Conservation (phyloP, 2,797 vertebrate genomes). For the Notolepis coatsorum region DNA sequence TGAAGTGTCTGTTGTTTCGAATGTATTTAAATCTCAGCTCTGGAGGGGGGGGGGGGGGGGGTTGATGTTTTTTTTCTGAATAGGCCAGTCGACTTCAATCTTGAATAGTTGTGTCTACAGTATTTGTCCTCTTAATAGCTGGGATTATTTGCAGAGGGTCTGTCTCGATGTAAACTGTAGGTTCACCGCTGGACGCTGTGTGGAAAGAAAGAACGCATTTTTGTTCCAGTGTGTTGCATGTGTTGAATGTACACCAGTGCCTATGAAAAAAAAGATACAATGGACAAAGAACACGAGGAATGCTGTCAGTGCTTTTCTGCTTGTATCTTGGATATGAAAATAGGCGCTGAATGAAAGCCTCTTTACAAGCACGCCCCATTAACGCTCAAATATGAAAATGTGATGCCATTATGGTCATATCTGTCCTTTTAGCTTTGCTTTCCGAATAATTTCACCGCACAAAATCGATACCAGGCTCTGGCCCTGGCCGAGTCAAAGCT, state of each 20-base stretch:
- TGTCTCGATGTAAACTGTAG: background rate
- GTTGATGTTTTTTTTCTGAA: too few species aligned
- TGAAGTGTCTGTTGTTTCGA: background rate
- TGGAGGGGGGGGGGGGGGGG: too few species aligned
- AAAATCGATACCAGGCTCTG: slow-evolving; percentile 54
- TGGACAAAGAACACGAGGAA: slow-evolving; percentile 23
- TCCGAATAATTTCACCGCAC: slow-evolving; percentile 31
- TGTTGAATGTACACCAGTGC: slow-evolving; percentile 6
- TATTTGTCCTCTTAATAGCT: background rate
- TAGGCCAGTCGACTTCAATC: too few species aligned
- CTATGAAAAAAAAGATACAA: slow-evolving; percentile 27
- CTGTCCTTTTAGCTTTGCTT: slow-evolving; percentile 34
- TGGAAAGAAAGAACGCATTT: slow-evolving; percentile 13
- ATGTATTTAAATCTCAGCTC: background rate
- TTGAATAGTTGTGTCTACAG: background rate
- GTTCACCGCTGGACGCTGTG: background rate
- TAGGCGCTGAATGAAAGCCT: slow-evolving; percentile 19
- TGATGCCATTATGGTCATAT: slow-evolving; percentile 30
- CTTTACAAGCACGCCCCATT: slow-evolving; percentile 38
- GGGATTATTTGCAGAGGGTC: background rate
- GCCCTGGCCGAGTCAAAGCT: slow-evolving; percentile 40
- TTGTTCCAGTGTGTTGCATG: slow-evolving; percentile 5
- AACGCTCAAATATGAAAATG: slow-evolving; percentile 34
- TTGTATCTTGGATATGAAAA: slow-evolving; percentile 23
- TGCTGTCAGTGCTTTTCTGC: slow-evolving; percentile 5